Percentiles rank a stretch among this genome's conserved stretches.
phyloP scores from a whole-genome alignment of 1,140 invertebrate species.

The Sinella curviseta region DNA sequence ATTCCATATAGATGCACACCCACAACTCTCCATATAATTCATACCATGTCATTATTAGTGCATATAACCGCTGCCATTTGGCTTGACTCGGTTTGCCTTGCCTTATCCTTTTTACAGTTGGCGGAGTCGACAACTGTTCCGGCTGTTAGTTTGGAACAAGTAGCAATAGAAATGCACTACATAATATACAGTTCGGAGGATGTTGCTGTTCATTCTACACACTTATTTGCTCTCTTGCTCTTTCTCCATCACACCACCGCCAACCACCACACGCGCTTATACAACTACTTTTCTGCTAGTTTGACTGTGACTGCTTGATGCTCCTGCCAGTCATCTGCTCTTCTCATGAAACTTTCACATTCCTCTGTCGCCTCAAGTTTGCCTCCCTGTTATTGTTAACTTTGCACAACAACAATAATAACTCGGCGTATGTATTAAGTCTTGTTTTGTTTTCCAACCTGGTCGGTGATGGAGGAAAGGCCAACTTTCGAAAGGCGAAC shows the following conservation, averaged over 20 bases:
- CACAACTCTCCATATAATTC: too few species aligned
- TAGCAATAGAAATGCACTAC: not conserved
- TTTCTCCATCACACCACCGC: not conserved
- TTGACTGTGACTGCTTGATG: not conserved
- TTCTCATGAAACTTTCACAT: conserved; percentile 22
- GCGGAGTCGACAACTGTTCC: not conserved
- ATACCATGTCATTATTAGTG: not conserved
- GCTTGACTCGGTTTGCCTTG: not conserved
- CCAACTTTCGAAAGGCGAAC: not conserved
- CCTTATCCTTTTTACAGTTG: not conserved
- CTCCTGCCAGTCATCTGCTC: conserved; percentile 23
- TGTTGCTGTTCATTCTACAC: not conserved
- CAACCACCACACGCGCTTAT: too few species aligned
- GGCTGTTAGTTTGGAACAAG: not conserved
- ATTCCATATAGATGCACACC: too few species aligned
- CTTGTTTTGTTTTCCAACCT: conserved; percentile 2
- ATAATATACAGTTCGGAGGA: not conserved
- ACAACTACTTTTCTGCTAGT: not conserved
- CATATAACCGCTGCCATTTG: not conserved
- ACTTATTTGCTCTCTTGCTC: not conserved
- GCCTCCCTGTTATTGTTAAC: not conserved
- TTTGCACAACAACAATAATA: not conserved
- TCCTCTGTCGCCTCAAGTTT: conserved; percentile 19
- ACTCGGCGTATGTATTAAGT: not conserved
- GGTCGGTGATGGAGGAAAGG: not conserved